Base-by-base conservation (phyloP, 2,888 invertebrate genomes). In the Tetramorium bicarinatum region DNA sequence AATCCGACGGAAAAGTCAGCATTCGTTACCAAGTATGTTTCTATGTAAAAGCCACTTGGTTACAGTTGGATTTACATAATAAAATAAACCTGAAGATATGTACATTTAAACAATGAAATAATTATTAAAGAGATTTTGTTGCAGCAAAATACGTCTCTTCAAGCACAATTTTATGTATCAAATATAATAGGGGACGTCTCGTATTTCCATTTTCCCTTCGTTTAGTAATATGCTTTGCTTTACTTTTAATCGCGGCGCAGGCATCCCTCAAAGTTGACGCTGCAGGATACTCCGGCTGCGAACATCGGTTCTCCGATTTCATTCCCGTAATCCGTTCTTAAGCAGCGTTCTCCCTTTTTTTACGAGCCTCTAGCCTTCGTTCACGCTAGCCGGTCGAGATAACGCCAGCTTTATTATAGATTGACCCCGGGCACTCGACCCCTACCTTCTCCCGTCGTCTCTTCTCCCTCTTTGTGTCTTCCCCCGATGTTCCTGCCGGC, bases 331-430 rank as follows among this genome's bases (percentile, higher is more conserved):
- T 94, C 94, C 93, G 92, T 94, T 94, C 94, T 93, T 93, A 93
- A 94, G 93, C 92, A 93, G 92, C 90, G 85, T 91, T 89, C 92
- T 91, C 90, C 89, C 90, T 88, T 90, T 91, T 93, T 94, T 94
- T 94, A 94, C 93, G 94, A 94, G 91, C 87, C 90, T 87, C 86
- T 79, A 85, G 89, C 86, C 89, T 91, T 89, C 91, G 91, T 92
- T 91, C 92, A 91, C 93, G 93, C 93, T 92, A 92, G 91, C 90
- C 88, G 89, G 85, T 85, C 86, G 85, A 88, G 93, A 94, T 93
- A 94, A 93, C 92, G 91, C 91, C 89, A 90, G 94, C 94, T 94
- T 94, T 94, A 94, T 94, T 94, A 94, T 94, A 93, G 94, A 94
- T 94, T 94, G 94, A 93, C 93, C 94, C 92, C 91, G 91, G 72